Evolutionary conservation across 2,888 invertebrate genomes (phyloP).

Genomic region (Eumacrocentrus americanus): DNA sequence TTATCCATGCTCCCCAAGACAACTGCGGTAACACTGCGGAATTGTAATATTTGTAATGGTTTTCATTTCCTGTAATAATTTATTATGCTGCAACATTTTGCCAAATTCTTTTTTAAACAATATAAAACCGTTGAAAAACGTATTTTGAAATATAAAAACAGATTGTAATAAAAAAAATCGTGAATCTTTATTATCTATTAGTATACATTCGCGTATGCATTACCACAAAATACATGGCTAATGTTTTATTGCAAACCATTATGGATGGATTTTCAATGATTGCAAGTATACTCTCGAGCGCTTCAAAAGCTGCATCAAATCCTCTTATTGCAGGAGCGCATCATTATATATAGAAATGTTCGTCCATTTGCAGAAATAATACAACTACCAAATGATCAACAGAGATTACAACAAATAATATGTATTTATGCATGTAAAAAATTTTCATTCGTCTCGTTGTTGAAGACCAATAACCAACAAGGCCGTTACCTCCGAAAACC

Average conservation of each 20-base stretch:
- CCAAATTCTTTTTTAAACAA: not conserved
- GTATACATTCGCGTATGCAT: not conserved
- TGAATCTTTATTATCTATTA: not conserved
- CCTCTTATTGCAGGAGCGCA: too few species aligned
- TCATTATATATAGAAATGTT: not conserved
- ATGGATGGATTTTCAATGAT: not conserved
- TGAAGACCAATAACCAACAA: not conserved
- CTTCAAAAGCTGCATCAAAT: not conserved
- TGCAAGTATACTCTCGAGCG: not conserved
- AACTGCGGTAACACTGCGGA: too few species aligned
- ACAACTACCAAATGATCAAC: not conserved
- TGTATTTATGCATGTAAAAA: not conserved
- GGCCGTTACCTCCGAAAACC: slow-evolving; percentile 3
- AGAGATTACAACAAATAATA: not conserved
- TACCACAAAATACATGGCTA: not conserved
- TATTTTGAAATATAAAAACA: too few species aligned
- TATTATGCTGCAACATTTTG: not conserved
- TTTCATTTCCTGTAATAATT: not conserved
- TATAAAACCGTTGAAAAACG: too few species aligned
- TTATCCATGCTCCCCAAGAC: not conserved
- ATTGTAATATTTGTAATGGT: too few species aligned
- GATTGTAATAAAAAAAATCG: not conserved
- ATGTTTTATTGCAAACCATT: not conserved
- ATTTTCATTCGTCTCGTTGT: not conserved
- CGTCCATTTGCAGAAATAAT: not conserved